A percentile compares a stretch with the other conserved stretches of the same genome.
Conservation (phyloP, 1,140 invertebrate species). For the Zaprionus davidi region DNA sequence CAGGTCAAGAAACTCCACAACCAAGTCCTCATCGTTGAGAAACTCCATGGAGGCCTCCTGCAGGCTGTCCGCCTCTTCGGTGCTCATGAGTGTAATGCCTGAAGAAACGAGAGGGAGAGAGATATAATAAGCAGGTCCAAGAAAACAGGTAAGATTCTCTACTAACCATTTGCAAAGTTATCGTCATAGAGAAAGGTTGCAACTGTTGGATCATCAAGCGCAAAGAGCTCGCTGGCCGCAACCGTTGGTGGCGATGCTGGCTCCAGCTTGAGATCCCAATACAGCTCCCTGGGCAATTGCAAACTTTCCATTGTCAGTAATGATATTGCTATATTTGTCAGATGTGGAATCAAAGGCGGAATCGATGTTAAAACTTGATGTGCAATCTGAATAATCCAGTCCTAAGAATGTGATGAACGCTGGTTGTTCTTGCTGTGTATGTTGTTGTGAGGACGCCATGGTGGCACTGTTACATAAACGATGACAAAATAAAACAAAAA, state of each 20-base stretch:
- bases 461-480: conserved; percentile 60
- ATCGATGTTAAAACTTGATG: conserved; percentile 51
- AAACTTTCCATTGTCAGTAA: conserved; percentile 75
- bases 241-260: conserved; percentile 63
- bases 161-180: conserved; percentile 81
- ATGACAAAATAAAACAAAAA: conserved; percentile 18
- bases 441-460: conserved; percentile 79
- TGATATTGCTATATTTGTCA: conserved; percentile 36
- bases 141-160: not conserved
- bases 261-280: conserved; percentile 79
- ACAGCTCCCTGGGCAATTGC: conserved; percentile 72
- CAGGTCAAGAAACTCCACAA: conserved; percentile 73
- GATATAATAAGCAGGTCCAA: not conserved
- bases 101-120: not conserved
- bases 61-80: conserved; percentile 31
- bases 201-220: conserved; percentile 59
- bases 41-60: conserved; percentile 51
- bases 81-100: conserved; percentile 55
- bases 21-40: conserved; percentile 65
- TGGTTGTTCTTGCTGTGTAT: conserved; percentile 55
- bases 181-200: conserved; percentile 68
- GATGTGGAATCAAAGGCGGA: conserved; percentile 34
- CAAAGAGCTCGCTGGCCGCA: conserved; percentile 69
- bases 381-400: conserved; percentile 60
- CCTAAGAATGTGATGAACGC: conserved; percentile 58